Percentiles rank a stretch among this genome's conserved stretches.
Conservation (phyloP, 2,888 invertebrate species). For the Mimas tiliae region DNA sequence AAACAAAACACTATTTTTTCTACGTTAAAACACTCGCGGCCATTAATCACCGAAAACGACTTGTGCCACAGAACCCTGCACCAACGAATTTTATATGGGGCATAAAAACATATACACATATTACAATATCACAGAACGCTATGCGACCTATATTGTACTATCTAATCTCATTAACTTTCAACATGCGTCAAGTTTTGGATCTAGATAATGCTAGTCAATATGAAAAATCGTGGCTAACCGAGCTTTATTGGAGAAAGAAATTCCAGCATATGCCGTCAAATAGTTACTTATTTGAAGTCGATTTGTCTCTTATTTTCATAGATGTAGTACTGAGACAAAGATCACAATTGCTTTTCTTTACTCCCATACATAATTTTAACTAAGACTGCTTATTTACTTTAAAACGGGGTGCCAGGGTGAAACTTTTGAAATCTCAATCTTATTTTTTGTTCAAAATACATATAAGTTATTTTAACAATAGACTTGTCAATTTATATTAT, state of each 20-base stretch:
- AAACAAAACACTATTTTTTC: constrained; percentile 68
- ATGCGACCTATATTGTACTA: background rate
- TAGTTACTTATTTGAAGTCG: background rate
- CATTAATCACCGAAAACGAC: constrained; percentile 63
- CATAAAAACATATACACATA: background rate
- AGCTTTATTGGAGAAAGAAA: background rate
- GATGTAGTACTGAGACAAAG: no score
- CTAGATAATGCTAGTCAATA: background rate
- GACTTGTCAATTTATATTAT: no score
- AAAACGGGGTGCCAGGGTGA: no score
- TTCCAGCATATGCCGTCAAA: background rate
- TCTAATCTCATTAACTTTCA: constrained; percentile 19
- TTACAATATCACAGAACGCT: background rate
- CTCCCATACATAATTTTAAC: no score
- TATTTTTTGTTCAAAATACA: no score
- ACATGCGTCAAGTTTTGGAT: constrained; percentile 11
- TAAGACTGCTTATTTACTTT: no score
- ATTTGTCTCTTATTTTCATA: background rate
- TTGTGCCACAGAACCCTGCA: background rate
- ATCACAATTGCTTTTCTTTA: no score
- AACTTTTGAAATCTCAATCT: no score
- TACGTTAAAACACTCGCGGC: constrained; percentile 56
- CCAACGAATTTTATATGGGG: constrained; percentile 6
- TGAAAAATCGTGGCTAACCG: background rate
- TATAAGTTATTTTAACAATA: no score